phyloP scores from a whole-genome alignment of 2,113 vertebrate genomes.

The Raja brachyura region DNA sequence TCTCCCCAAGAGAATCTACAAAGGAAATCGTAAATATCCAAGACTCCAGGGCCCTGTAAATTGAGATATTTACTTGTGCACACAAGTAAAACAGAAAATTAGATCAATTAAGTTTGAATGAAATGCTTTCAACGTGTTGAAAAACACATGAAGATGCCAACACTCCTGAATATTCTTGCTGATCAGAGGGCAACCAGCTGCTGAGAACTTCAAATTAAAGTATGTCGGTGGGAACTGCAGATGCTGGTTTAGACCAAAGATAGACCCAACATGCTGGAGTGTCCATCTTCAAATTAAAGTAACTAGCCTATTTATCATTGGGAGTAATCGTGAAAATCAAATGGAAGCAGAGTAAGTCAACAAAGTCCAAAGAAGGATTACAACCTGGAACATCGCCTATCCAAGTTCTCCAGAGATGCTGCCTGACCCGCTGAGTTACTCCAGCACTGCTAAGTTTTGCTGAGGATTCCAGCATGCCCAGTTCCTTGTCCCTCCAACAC shows the following conservation, averaged over 20 bases:
- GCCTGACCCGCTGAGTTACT: no score
- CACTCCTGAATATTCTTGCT: neutral
- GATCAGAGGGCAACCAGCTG: neutral
- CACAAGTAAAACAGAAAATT: neutral
- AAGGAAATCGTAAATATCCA: neutral
- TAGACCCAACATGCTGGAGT: no score
- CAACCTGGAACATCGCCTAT: no score
- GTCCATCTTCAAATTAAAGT: neutral
- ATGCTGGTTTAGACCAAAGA: no score
- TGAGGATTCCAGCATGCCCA: no score
- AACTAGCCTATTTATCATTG: neutral
- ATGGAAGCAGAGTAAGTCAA: neutral
- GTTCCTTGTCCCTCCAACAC: no score
- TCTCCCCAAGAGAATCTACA: neutral
- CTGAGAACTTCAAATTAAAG: neutral
- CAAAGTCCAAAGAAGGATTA: no score
- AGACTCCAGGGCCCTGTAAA: neutral
- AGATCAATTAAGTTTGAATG: conserved; percentile 13
- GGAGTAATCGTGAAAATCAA: neutral
- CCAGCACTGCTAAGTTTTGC: no score
- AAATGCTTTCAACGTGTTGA: neutral
- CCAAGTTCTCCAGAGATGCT: no score
- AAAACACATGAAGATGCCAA: neutral
- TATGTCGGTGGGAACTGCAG: no score
- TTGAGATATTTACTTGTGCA: neutral